A percentile compares a stretch with the other conserved stretches of the same genome.
Evolutionary conservation across 2,888 invertebrate genomes (phyloP).

Genomic region (Patella pellucida): DNA sequence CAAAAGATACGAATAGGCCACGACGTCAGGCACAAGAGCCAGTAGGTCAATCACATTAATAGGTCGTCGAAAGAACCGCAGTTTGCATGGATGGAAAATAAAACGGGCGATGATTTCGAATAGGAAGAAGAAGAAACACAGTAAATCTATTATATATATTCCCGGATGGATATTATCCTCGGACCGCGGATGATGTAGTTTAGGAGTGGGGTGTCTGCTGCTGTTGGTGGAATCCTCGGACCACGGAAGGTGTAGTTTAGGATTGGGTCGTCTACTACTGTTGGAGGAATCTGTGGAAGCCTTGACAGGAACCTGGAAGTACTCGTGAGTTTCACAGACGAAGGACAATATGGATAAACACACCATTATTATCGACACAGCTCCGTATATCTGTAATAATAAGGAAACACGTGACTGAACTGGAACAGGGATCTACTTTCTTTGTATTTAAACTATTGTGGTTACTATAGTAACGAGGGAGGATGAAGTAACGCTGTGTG

Average conservation of each 20-base stretch:
- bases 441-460: too few relatives aligned
- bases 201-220: too few relatives aligned
- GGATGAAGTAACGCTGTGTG: too few relatives aligned
- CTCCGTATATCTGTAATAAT: slow-evolving; percentile 40
- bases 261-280: too few relatives aligned
- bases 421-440: too few relatives aligned
- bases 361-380: slow-evolving; percentile 35
- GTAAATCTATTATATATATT: slow-evolving; percentile 47
- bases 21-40: slow-evolving; percentile 30
- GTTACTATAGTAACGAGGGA: too few relatives aligned
- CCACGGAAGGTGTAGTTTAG: background rate
- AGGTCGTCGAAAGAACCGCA: slow-evolving; percentile 37
- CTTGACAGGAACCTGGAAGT: slow-evolving; percentile 23
- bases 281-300: too few relatives aligned
- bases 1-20: slow-evolving; percentile 31
- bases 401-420: background rate
- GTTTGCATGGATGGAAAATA: slow-evolving; percentile 42
- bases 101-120: slow-evolving; percentile 54
- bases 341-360: slow-evolving; percentile 40
- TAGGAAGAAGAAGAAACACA: slow-evolving; percentile 57
- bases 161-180: slow-evolving; percentile 28
- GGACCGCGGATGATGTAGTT: background rate
- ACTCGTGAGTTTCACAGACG: slow-evolving; percentile 35
- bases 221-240: background rate
- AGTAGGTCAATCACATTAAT: slow-evolving; percentile 42